Conservation (phyloP, 2,888 invertebrate genomes). For the Metacarcinus magister region DNA sequence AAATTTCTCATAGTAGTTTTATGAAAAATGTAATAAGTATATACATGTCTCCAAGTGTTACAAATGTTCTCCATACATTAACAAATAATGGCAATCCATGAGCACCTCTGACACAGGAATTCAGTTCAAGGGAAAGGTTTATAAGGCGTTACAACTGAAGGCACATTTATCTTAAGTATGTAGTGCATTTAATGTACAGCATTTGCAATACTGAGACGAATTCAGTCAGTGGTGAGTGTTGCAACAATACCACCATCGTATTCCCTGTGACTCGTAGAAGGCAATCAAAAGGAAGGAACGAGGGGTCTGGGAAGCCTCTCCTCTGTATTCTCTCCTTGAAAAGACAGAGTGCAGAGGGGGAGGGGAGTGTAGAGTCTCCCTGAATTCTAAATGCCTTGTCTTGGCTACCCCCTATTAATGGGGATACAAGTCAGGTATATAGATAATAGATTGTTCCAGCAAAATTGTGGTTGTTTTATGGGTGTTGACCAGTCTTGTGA, state of each 20-base stretch:
- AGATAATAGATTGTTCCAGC: neutral
- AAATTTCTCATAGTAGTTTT: neutral
- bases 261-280: no score
- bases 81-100: neutral
- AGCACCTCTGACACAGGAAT: neutral
- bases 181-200: neutral
- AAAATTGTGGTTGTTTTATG: neutral
- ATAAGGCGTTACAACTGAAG: neutral
- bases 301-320: no score
- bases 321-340: no score
- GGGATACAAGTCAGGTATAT: no score
- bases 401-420: no score
- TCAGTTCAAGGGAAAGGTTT: neutral
- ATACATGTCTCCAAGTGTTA: neutral
- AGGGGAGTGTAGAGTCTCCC: no score
- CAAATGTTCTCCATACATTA: neutral
- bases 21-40: neutral
- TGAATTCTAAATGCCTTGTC: no score
- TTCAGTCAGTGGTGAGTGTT: neutral
- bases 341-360: no score
- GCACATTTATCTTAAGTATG: neutral
- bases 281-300: no score
- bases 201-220: neutral
- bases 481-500: neutral
- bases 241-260: no score